Evolutionary conservation across 2,797 vertebrate genomes (phyloP).

Genomic region (Sebastes jordani): DNA sequence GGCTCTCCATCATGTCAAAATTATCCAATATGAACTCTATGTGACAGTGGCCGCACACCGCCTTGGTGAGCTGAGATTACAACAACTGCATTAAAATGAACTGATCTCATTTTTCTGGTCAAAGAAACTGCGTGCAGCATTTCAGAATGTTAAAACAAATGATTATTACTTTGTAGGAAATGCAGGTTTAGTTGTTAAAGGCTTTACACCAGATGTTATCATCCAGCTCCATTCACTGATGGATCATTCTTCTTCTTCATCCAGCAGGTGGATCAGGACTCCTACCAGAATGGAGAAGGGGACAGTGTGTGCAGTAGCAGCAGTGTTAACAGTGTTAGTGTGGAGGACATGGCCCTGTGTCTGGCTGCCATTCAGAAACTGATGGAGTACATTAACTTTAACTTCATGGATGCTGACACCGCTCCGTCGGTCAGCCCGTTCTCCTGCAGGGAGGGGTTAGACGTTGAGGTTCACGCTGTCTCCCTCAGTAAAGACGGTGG

Average conservation of each 20-base stretch:
- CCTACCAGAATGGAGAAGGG: conserved; percentile 47
- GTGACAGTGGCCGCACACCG: background rate
- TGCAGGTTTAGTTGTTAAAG: background rate
- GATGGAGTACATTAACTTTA: conserved; percentile 93
- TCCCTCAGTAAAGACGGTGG: conserved; percentile 84
- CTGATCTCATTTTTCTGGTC: background rate
- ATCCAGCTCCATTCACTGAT: background rate
- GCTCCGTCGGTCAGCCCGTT: conserved; percentile 8
- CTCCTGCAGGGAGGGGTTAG: conserved; percentile 63
- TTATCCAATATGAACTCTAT: background rate
- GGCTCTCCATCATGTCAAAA: background rate
- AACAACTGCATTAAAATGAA: background rate
- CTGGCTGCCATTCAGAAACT: conserved; percentile 91
- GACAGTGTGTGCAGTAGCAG: conserved; percentile 71
- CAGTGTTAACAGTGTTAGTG: conserved; percentile 40
- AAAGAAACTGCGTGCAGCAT: background rate
- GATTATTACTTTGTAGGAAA: background rate
- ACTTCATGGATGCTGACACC: conserved; percentile 86
- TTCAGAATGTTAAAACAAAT: background rate
- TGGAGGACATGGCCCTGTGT: conserved; percentile 76
- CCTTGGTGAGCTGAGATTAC: background rate
- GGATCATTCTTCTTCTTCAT: background rate
- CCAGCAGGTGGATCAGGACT: conserved; percentile 43
- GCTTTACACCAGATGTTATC: background rate
- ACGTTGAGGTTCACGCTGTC: conserved; percentile 89